A percentile compares a stretch with the other conserved stretches of the same genome.
Evolutionary conservation across 1,140 invertebrate species (phyloP).

Genomic region (Lasioglossum baleicum): DNA sequence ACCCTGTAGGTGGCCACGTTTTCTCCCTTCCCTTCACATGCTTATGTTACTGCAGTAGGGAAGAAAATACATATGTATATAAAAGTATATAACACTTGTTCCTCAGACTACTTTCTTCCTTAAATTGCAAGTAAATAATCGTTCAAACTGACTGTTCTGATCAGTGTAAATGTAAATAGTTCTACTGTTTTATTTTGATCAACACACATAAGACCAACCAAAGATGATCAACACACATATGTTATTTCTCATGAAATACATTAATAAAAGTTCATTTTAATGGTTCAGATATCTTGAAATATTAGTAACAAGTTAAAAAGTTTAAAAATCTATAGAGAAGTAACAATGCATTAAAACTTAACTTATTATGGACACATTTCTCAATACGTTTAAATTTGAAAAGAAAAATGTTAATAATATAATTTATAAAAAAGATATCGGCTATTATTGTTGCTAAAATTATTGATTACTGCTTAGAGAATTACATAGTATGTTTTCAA

Average conservation of each 20-base stretch:
- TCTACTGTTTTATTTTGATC: too few relatives aligned
- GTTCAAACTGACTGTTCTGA: conserved; percentile 1
- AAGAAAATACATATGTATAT: conserved; percentile 3
- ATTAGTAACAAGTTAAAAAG: background rate
- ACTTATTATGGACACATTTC: conserved; percentile 3
- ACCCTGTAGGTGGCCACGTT: conserved; percentile 67
- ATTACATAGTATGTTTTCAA: background rate
- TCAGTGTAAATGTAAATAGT: background rate
- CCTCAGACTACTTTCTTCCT: conserved; percentile 14
- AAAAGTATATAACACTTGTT: background rate
- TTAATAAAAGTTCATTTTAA: background rate
- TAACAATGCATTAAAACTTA: background rate
- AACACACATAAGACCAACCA: too few relatives aligned
- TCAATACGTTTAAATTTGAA: background rate
- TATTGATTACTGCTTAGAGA: too few relatives aligned
- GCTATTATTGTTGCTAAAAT: background rate
- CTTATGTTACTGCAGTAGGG: conserved; percentile 36
- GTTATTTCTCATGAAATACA: background rate
- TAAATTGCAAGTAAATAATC: background rate
- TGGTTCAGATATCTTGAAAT: background rate
- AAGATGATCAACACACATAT: too few relatives aligned
- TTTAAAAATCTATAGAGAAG: background rate
- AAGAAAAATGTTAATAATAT: background rate
- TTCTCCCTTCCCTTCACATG: conserved; percentile 60
- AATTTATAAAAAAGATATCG: background rate